Conservation (phyloP, 2,888 invertebrate species). For the Metalampra italica region DNA sequence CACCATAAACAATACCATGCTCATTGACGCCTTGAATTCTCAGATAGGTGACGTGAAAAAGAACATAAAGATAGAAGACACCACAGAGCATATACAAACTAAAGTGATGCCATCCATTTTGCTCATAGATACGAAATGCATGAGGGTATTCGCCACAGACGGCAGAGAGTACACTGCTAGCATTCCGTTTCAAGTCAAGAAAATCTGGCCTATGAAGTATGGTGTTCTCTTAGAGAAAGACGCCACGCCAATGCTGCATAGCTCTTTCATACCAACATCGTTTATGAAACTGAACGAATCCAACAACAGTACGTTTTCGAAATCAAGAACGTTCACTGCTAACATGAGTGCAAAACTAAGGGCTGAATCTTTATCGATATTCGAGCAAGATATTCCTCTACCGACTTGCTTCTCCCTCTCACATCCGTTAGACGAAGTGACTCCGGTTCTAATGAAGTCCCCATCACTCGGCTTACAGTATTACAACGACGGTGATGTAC, state of each 20-base stretch:
- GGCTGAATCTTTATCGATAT: constrained; percentile 54
- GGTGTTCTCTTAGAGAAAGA: constrained; percentile 91
- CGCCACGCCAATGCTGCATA: constrained; percentile 51
- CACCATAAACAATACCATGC: constrained; percentile 74
- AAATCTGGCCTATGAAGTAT: constrained; percentile 90
- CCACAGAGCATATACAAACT: constrained; percentile 69
- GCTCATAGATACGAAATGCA: constrained; percentile 85
- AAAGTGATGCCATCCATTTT: constrained; percentile 83
- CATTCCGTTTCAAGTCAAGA: constrained; percentile 88
- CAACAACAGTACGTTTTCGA: constrained; percentile 53
- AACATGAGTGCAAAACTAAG: constrained; percentile 62
- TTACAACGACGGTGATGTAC: constrained; percentile 80
- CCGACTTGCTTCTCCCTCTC: constrained; percentile 91
- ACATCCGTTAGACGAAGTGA: constrained; percentile 94
- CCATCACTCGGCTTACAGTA: constrained; percentile 77
- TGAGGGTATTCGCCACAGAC: constrained; percentile 87
- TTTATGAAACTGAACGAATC: constrained; percentile 61
- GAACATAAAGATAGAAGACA: constrained; percentile 68
- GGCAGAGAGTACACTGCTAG: constrained; percentile 91
- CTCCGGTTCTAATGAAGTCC: constrained; percentile 87
- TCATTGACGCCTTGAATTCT: constrained; percentile 70
- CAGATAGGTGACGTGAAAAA: constrained; percentile 70
- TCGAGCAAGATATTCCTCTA: constrained; percentile 74
- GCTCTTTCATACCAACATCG: constrained; percentile 50
- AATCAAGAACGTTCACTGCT: constrained; percentile 32